Evolutionary conservation across 53 echinoderm and acorn worm species (phyloP), one percentile per base, ranked within the genome.

Genomic region (Hippasteria phrygiana): DNA sequence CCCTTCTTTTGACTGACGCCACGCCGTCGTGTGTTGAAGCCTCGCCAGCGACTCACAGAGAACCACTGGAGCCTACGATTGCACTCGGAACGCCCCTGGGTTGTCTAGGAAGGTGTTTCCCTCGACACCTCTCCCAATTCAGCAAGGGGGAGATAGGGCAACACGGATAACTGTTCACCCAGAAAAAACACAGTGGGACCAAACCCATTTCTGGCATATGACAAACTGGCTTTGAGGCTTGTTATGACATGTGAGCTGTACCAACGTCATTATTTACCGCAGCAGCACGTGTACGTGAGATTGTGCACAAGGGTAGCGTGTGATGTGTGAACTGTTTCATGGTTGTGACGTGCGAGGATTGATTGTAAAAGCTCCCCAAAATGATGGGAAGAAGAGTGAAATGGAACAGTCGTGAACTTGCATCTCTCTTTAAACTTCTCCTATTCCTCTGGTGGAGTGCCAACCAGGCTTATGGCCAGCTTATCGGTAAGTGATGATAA

Each of bases 371-470:
- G 36, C 22, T 43, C 43, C n/a, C 26, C 64, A 81, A 63, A 41
- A 85, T 85, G 85, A 36, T 31, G 70, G 4, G 32, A 50, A 27
- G 11, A 53, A 67, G 36, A 48, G 35, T 36, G n/a, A 85, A 36
- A 85, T 85, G 48, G 85, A 85, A 85, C 69, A 85, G 85, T 14
- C 85, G 85, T 85, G 64, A 71, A 50, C 85, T 85, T 47, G 70
- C 71, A n/a, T 85, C 37, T 50, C n/a, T 69, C 33, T 50, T 71
- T 24, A 32, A 70, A 37, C 50, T 85, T 59, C 2, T 63, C 17
- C 38, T 85, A 36, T 71, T 85, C 24, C 22, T 85, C 20, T 85
- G 69, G 70, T 85, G 85, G 85, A 47, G 34, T 27, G 85, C 50
- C 9, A 41, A 51, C 85, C 18, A 39, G 54, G 70, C 71, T 2